Evolutionary conservation across 2,888 invertebrate species (phyloP), one percentile per base, ranked within the genome.

Genomic region (Netelia fuscicornis): DNA sequence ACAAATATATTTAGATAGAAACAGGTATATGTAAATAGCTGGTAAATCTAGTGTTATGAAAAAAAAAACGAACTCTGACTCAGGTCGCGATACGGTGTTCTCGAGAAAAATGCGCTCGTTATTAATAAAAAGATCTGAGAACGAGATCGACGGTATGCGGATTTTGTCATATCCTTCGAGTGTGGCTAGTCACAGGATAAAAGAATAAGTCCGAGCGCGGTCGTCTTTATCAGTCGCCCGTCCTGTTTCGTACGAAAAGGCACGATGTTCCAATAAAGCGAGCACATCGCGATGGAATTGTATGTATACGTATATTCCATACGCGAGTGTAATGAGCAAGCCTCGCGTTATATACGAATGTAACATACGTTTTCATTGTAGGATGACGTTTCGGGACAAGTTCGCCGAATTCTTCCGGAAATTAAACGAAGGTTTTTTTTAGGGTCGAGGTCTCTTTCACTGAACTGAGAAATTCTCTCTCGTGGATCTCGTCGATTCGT

Each of bases 161-260:
- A 78, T 79, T 37, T 37, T 86, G 87, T 82, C 86, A 86, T 54
- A 86, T 87, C 86, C 86, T 88, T 78, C 56, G 58, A 30, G 70
- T 54, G 81, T 67, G 72, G 74, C 68, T n/a, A 68, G 62, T 70
- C 42, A 42, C 56, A 71, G 75, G 70, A 85, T 70, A 70, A 76
- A 79, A 76, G 52, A 71, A 75, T 58, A 82, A 72, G 77, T 81
- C 71, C 67, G 58, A 74, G 68, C 80, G 86, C 78, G 88, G 87
- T 88, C 70, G 68, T 79, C 90, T 89, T 84, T 85, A 90, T 90
- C 90, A 85, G 77, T 83, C 30, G 68, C 72, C 84, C 88, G 86
- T 90, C 89, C 89, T 90, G 87, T 90, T 87, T 83, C 65, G 44
- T 52, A 74, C 44, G 48, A 48, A 48, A 48, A 48, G 11, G 48